phyloP scores from a whole-genome alignment of 1,140 invertebrate genomes.

The Halotydeus destructor region DNA sequence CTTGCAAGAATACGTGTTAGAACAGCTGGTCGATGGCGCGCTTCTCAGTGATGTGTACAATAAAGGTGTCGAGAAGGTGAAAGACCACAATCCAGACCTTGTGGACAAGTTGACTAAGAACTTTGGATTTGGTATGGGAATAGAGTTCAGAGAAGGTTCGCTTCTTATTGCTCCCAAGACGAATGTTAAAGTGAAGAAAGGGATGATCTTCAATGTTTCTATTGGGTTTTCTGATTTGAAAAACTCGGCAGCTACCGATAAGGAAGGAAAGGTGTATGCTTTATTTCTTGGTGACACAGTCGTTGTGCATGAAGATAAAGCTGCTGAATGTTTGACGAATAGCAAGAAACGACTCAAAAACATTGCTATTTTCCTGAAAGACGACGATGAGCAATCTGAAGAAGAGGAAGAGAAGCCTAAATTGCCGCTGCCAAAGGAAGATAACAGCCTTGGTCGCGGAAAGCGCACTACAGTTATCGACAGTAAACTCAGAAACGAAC shows the following conservation, averaged over 20 bases:
- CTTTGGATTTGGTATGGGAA: constrained; percentile 89
- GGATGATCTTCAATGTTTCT: constrained; percentile 92
- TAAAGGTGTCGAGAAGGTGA: constrained; percentile 52
- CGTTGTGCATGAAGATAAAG: constrained; percentile 59
- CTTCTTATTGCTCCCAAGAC: constrained; percentile 79
- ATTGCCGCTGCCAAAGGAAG: constrained; percentile 42
- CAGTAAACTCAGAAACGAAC: constrained; percentile 76
- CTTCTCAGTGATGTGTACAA: constrained; percentile 80
- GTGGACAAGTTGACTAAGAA: constrained; percentile 81
- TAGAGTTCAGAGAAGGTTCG: constrained; percentile 90
- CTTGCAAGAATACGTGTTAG: constrained; percentile 77
- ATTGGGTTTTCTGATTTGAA: constrained; percentile 71
- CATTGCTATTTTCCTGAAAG: constrained; percentile 81
- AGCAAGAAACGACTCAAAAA: constrained; percentile 83
- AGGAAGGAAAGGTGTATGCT: constrained; percentile 71
- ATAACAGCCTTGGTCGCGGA: constrained; percentile 50
- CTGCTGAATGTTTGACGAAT: constrained; percentile 69
- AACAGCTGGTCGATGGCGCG: constrained; percentile 53
- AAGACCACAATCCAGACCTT: constrained; percentile 64
- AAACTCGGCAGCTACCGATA: constrained; percentile 55
- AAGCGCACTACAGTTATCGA: constrained; percentile 83
- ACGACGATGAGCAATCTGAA: constrained; percentile 36
- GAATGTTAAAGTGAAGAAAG: constrained; percentile 50
- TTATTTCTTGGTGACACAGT: constrained; percentile 94
- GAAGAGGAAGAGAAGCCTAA: constrained; percentile 52